These are phyloP conservation scores for Lochmaea crataegi DNA, from an alignment of 2,888 invertebrate species.

Conservation along the genomic window DNA sequence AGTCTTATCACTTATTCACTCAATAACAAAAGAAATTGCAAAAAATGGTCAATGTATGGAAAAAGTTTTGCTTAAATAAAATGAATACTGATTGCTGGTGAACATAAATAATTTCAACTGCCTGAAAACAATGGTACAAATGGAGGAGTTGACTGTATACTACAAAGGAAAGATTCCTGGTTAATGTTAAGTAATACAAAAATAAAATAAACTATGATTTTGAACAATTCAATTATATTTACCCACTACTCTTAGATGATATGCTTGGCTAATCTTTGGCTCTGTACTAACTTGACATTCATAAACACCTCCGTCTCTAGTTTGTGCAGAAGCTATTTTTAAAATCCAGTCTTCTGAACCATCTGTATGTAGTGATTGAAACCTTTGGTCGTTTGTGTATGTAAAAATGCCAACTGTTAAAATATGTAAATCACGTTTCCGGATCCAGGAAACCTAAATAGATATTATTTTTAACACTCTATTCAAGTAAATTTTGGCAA, in stretches of 20 bases:
- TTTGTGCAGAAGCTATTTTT: constrained; percentile 76
- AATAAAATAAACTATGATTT: no score
- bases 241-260: constrained; percentile 82
- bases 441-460: constrained; percentile 85
- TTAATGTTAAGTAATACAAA: no score
- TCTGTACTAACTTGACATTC: constrained; percentile 85
- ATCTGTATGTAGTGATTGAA: constrained; percentile 77
- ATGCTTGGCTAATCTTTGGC: constrained; percentile 81
- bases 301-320: constrained; percentile 76
- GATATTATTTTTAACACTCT: background rate
- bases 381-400: constrained; percentile 80
- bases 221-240: constrained; percentile 61
- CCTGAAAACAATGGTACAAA: no score
- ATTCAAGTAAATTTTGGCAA: background rate
- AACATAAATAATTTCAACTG: no score
- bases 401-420: constrained; percentile 79
- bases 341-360: constrained; percentile 80
- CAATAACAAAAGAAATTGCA: no score
- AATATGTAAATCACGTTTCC: constrained; percentile 84
- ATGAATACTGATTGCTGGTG: no score
- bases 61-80: no score
- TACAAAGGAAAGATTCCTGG: no score
- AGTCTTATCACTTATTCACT: no score
- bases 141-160: no score
- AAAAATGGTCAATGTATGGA: no score